Percentiles rank a stretch among this genome's conserved stretches.
These are phyloP conservation scores for Leucoraja erinaceus DNA, from an alignment of 2,113 vertebrate species.

Conservation along the genomic window DNA sequence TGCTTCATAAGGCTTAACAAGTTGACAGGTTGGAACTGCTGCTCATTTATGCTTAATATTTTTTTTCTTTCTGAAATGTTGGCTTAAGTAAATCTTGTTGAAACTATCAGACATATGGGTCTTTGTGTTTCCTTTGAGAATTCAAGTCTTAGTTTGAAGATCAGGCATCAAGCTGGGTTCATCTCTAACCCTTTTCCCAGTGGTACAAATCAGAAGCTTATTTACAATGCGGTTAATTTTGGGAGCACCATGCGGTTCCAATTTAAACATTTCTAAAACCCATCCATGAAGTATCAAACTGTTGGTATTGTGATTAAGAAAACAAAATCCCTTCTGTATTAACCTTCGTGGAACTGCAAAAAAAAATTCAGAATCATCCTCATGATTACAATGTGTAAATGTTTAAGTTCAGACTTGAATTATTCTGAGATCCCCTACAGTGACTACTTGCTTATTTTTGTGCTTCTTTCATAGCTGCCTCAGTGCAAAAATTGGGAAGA, in stretches of 20 bases:
- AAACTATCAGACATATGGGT: slow-evolving; percentile 12
- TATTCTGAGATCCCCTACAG: neutral
- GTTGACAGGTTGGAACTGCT: slow-evolving; percentile 7
- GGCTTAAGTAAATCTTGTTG: slow-evolving; percentile 28
- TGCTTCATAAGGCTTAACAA: slow-evolving; percentile 5
- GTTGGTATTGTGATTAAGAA: neutral
- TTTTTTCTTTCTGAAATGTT: slow-evolving; percentile 30
- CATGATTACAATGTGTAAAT: neutral
- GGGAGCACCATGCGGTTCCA: neutral
- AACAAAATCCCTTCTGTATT: neutral
- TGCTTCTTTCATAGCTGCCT: neutral
- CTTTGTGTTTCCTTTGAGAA: slow-evolving; percentile 34
- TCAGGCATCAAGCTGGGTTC: slow-evolving; percentile 36
- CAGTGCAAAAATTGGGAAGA: neutral
- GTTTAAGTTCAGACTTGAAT: neutral
- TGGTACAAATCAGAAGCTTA: slow-evolving; percentile 31
- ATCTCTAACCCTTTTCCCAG: slow-evolving; percentile 11
- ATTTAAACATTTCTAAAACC: slow-evolving; percentile 23
- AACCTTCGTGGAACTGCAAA: neutral
- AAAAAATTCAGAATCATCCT: neutral
- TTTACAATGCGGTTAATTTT: slow-evolving; percentile 13
- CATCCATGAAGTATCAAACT: slow-evolving; percentile 25
- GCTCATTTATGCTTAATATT: neutral
- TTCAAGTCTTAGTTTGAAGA: slow-evolving; percentile 33
- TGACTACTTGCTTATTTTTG: slow-evolving; percentile 17